phyloP scores from a whole-genome alignment of 2,113 vertebrate species.

The Amphiprion percula region DNA sequence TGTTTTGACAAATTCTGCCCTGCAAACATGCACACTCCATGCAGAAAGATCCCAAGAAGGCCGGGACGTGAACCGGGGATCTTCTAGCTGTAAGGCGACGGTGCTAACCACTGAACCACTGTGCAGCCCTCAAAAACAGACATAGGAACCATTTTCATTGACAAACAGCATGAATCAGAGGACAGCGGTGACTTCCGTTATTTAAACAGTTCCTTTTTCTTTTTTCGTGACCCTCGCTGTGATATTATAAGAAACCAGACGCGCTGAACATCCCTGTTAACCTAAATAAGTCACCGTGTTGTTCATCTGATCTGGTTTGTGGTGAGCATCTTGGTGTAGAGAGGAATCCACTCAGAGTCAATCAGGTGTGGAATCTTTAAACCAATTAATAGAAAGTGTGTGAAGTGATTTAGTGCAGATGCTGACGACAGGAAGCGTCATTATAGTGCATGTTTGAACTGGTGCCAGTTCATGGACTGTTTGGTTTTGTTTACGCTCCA shows the following conservation, averaged over 20 bases:
- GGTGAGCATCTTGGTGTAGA: background rate
- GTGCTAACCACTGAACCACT: too few relatives aligned
- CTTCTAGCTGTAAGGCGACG: too few relatives aligned
- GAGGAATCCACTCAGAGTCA: conserved; percentile 19
- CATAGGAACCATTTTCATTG: conserved; percentile 28
- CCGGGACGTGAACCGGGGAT: too few relatives aligned
- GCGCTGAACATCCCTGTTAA: too few relatives aligned
- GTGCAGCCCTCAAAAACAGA: too few relatives aligned
- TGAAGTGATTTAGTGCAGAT: background rate
- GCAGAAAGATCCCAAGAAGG: too few relatives aligned
- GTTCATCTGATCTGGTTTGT: conserved; percentile 3
- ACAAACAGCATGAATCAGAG: conserved; percentile 32
- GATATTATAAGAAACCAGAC: background rate
- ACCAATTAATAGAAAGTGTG: background rate
- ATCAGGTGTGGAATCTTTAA: background rate
- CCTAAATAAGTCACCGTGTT: background rate
- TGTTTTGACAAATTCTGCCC: too few relatives aligned
- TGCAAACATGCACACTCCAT: too few relatives aligned
- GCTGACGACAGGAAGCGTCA: background rate
- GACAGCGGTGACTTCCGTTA: background rate
- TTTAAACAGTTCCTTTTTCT: conserved; percentile 18
- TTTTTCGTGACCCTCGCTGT: background rate
- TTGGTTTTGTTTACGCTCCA: too few relatives aligned
- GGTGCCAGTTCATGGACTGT: too few relatives aligned
- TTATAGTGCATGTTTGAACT: background rate